Conservation (phyloP, 2,113 vertebrate species). For the Sebastes fasciatus region DNA sequence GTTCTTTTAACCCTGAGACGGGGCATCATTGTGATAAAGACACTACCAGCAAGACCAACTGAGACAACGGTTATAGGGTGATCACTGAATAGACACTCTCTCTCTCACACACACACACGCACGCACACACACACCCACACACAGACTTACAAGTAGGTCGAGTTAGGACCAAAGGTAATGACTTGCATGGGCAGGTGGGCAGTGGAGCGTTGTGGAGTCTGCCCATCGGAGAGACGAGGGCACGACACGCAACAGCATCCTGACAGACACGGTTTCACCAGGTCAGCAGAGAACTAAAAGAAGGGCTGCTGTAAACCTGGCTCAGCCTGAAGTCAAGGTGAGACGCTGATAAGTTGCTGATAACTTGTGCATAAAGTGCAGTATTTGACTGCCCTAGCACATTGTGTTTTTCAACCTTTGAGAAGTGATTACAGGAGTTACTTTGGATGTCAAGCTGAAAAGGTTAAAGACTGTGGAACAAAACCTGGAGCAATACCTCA, state of each 20-base stretch:
- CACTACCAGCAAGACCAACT: background rate
- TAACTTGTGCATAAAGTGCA: slow-evolving; percentile 4
- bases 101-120: background rate
- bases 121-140: background rate
- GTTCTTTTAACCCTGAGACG: background rate
- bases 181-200: slow-evolving; percentile 42
- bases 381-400: slow-evolving; percentile 12
- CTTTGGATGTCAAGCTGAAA: slow-evolving; percentile 15
- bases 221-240: slow-evolving; percentile 29
- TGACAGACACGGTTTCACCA: slow-evolving; percentile 17
- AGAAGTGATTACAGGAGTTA: background rate
- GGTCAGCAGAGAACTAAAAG: slow-evolving; percentile 23
- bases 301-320: slow-evolving; percentile 1
- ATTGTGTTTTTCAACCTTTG: slow-evolving; percentile 23
- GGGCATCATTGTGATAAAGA: background rate
- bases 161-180: slow-evolving; percentile 36
- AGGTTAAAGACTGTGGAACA: slow-evolving; percentile 24
- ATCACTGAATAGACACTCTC: background rate
- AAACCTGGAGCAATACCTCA: background rate
- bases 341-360: background rate
- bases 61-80: background rate
- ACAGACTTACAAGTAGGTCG: background rate
- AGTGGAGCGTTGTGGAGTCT: slow-evolving; percentile 28
- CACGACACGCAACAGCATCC: slow-evolving; percentile 22
- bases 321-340: slow-evolving; percentile 15